Base-by-base conservation (phyloP, 1,140 invertebrate genomes). In the Oedothorax gibbosus region DNA sequence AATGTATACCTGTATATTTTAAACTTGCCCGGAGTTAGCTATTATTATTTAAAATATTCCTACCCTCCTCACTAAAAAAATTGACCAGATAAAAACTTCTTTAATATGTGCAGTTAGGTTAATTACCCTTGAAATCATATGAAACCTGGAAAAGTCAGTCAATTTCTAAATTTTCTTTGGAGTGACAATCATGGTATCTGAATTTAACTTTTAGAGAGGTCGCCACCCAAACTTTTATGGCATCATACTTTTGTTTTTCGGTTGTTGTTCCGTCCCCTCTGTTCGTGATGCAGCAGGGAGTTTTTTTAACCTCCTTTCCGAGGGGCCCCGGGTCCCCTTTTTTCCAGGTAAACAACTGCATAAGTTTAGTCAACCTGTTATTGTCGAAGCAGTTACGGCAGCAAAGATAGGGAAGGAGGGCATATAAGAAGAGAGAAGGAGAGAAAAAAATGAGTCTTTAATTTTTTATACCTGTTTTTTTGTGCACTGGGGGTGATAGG, bases 281-380 rank as follows among this genome's bases (percentile, higher is more conserved):
- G 35, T 77, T 77, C 35, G 50, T n/a, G 35, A 50, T n/a, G 49
- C 15, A 50, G 14, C 49, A 71, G 49, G 12, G 35, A 73, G 49
- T 83, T 83, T 83, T 83, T 83, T 83, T 83, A 83, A 83, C 81
- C 81, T 83, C 71, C 69, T 83, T 83, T 75, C 71, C 50, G 50
- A 66, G 81, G 71, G 81, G 71, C 81, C 71, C 72, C n/a, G 11
- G 51, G 15, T 21, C 78, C 53, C 60, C 21, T 56, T 66, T 82
- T 82, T 82, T 64, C 56, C 21, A 84, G 81, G 71, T 84, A 84
- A 84, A 84, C 81, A 84, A 84, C 81, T 84, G 81, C 81, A 84
- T 84, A 84, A 84, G 81, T 84, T 76, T 76, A 84, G 81, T 75
- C 81, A 75, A 84, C 81, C 81, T 84, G 81, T 84, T 84, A 84